Evolutionary conservation across 2,797 vertebrate genomes (phyloP).

Genomic region (Gobio occitaniae): DNA sequence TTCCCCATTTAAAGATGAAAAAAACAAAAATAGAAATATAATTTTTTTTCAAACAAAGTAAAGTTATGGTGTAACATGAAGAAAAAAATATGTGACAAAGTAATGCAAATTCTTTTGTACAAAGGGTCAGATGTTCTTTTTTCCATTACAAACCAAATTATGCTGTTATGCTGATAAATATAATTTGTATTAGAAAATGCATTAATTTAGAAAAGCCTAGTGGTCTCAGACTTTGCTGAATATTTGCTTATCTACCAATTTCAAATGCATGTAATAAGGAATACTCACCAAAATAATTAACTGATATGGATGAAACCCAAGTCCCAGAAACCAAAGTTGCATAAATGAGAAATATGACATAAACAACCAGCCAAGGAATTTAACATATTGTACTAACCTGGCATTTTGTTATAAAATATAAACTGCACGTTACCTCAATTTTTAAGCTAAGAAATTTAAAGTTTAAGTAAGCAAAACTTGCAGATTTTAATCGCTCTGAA

Average conservation of each 20-base stretch:
- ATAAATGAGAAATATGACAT: background rate
- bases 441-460: too few relatives aligned
- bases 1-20: background rate
- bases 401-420: background rate
- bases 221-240: background rate
- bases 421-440: background rate
- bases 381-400: background rate
- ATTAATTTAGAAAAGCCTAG: background rate
- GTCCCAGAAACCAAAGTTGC: background rate
- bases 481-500: too few relatives aligned
- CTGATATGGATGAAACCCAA: background rate
- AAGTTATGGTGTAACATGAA: background rate
- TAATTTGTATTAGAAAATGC: background rate
- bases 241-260: background rate
- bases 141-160: background rate
- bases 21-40: background rate
- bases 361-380: background rate
- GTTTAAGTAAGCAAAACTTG: too few relatives aligned
- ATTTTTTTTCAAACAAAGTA: background rate
- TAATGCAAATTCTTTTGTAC: background rate
- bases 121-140: background rate
- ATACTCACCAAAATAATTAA: constrained; percentile 8
- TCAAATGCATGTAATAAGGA: constrained; percentile 10
- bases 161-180: background rate
- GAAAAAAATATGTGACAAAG: background rate